A percentile compares a stretch with the other conserved stretches of the same genome.
Evolutionary conservation across 2,113 vertebrate genomes (phyloP).

Genomic region (Corythaeola cristata): DNA sequence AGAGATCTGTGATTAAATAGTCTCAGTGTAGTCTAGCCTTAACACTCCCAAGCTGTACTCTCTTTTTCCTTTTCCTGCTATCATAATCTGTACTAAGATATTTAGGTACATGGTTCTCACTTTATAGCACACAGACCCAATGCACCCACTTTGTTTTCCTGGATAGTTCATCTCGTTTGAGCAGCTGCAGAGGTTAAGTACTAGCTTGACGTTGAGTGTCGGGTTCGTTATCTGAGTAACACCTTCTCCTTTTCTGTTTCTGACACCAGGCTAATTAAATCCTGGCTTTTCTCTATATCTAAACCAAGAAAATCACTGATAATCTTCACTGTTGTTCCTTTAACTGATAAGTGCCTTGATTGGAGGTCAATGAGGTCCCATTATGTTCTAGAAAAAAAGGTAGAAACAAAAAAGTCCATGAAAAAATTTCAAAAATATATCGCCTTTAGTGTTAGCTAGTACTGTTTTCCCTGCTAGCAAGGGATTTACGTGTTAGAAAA

Average conservation of each 20-base stretch:
- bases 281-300: background rate
- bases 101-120: background rate
- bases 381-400: background rate
- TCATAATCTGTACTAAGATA: background rate
- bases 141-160: background rate
- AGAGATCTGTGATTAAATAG: background rate
- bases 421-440: background rate
- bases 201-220: background rate
- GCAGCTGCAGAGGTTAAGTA: background rate
- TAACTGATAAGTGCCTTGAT: background rate
- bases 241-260: background rate
- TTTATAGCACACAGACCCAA: accelerated
- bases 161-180: background rate
- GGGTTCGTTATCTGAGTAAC: background rate
- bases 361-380: background rate
- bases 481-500: background rate
- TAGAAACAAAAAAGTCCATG: background rate
- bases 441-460: background rate
- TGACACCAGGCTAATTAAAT: background rate
- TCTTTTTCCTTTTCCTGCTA: background rate
- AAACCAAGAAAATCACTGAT: background rate
- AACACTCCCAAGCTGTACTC: background rate
- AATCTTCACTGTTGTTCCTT: background rate
- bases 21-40: background rate
- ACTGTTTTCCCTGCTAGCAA: background rate